Evolutionary conservation across 2,113 vertebrate species (phyloP).

Genomic region (Motacilla tschutschensis): DNA sequence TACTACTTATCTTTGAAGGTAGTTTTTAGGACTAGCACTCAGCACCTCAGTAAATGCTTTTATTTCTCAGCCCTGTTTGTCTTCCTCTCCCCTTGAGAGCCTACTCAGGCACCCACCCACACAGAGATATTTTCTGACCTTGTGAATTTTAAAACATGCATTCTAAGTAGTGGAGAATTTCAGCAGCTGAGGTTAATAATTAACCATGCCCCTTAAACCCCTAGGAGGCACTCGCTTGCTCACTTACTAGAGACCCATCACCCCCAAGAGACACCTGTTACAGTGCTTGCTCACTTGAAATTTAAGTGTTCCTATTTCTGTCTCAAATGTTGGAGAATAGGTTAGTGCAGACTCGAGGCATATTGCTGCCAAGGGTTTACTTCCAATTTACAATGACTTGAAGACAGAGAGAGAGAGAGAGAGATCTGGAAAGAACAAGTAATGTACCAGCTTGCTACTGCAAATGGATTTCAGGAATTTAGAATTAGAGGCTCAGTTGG

Average conservation of each 20-base stretch:
- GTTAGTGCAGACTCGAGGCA: conserved; percentile 11
- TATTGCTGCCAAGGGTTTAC: conserved; percentile 23
- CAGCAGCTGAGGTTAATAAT: conserved; percentile 26
- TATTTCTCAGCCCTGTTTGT: conserved; percentile 2
- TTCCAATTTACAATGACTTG: conserved; percentile 11
- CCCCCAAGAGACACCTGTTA: conserved; percentile 10
- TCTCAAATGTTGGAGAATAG: background rate
- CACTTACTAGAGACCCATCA: background rate
- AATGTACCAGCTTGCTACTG: background rate
- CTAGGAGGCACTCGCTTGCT: conserved; percentile 10
- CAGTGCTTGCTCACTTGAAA: conserved; percentile 2
- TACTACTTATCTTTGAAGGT: background rate
- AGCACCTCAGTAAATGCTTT: background rate
- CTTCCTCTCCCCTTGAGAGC: background rate
- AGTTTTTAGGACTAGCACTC: background rate
- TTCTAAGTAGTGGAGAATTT: background rate
- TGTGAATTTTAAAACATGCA: conserved; percentile 20
- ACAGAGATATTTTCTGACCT: conserved; percentile 30
- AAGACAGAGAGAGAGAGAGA: background rate
- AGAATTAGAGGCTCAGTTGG: background rate
- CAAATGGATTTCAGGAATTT: background rate
- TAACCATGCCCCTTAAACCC: background rate
- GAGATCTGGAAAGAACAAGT: background rate
- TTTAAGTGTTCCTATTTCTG: conserved; percentile 46
- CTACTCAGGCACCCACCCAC: background rate